A percentile compares a stretch with the other conserved stretches of the same genome.
These are phyloP conservation scores for Pseudocheirus occidentalis DNA, from an alignment of 2,797 vertebrate species.

Conservation along the genomic window DNA sequence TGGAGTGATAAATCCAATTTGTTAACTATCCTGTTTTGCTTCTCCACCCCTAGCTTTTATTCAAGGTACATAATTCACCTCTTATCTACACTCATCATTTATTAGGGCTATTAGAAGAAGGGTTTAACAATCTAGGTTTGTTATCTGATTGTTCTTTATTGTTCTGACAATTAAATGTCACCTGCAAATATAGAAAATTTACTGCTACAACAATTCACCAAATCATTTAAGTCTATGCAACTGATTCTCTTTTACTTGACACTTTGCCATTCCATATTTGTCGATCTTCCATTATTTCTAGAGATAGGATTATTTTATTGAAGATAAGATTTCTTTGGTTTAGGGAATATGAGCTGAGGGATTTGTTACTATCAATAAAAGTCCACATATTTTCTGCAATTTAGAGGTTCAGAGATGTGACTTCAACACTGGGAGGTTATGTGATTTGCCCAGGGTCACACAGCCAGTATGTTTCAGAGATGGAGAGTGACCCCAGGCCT, in stretches of 20 bases:
- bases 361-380: neutral
- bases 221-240: conserved; percentile 59
- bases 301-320: neutral
- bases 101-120: conserved; percentile 61
- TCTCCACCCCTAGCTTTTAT: conserved; percentile 40
- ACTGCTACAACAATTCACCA: conserved; percentile 31
- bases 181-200: conserved; percentile 69
- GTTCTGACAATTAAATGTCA: conserved; percentile 76
- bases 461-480: neutral
- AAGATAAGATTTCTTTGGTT: neutral
- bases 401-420: neutral
- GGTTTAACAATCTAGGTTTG: conserved; percentile 68
- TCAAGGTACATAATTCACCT: conserved; percentile 54
- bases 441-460: neutral
- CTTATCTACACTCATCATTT: conserved; percentile 60
- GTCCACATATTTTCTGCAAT: neutral
- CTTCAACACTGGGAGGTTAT: neutral
- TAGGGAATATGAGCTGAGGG: neutral
- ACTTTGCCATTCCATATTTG: conserved; percentile 6
- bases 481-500: neutral
- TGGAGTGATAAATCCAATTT: conserved; percentile 38
- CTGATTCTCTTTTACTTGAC: conserved; percentile 55
- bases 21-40: conserved; percentile 24
- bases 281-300: neutral
- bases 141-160: conserved; percentile 61